These are phyloP conservation scores for Oegoconia quadripuncta DNA, from an alignment of 2,888 invertebrate genomes.

Conservation along the genomic window DNA sequence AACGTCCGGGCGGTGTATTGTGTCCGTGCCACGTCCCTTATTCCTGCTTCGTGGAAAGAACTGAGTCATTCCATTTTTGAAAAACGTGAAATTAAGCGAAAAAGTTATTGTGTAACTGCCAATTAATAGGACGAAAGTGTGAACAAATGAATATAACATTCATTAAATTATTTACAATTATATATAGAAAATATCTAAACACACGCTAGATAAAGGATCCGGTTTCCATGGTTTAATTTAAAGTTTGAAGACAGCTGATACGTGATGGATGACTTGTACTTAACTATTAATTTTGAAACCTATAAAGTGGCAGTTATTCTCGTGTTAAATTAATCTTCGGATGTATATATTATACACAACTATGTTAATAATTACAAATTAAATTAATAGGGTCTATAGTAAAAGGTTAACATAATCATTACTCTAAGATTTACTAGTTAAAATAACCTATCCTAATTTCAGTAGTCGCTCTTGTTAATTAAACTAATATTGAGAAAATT, in stretches of 20 bases:
- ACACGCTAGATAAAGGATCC: no score
- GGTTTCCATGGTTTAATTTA: no score
- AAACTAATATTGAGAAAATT: constrained; percentile 42
- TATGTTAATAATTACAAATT: constrained; percentile 71
- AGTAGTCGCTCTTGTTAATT: constrained; percentile 66
- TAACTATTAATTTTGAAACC: no score
- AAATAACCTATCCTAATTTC: constrained; percentile 67
- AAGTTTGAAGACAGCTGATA: no score
- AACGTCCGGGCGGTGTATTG: constrained; percentile 34
- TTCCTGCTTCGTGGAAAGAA: constrained; percentile 66
- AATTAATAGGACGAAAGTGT: constrained; percentile 40
- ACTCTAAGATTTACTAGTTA: constrained; percentile 67
- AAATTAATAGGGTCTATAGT: constrained; percentile 71
- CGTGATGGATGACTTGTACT: no score
- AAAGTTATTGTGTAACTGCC: constrained; percentile 60
- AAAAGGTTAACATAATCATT: constrained; percentile 76
- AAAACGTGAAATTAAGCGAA: constrained; percentile 55
- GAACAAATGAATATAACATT: neutral
- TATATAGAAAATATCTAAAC: no score
- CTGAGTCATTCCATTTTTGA: constrained; percentile 61
- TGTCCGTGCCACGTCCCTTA: constrained; percentile 71
- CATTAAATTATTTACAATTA: neutral
- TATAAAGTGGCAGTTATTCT: constrained; percentile 62
- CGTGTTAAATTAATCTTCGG: constrained; percentile 54
- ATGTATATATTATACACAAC: constrained; percentile 73